A percentile compares a stretch with the other conserved stretches of the same genome.
Evolutionary conservation across 1,140 invertebrate species (phyloP).

Genomic region (Mya arenaria): DNA sequence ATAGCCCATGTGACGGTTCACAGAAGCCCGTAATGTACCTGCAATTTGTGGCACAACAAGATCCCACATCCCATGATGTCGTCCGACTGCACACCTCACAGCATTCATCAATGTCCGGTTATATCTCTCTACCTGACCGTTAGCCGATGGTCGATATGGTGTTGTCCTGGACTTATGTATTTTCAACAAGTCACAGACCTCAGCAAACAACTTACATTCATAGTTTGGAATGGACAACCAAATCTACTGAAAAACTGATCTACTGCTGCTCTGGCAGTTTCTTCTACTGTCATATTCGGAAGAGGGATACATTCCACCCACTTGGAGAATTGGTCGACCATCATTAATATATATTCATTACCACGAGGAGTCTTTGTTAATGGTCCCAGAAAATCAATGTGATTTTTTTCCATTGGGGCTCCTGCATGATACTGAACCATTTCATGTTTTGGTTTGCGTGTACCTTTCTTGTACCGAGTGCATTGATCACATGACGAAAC

Average conservation of each 20-base stretch:
- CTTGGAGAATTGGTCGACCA: slow-evolving; percentile 48
- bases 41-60: background rate
- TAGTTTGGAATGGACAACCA: slow-evolving; percentile 56
- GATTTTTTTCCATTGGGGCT: slow-evolving; percentile 25
- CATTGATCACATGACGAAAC: background rate
- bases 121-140: slow-evolving; percentile 30
- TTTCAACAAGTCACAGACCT: slow-evolving; percentile 49
- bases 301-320: slow-evolving; percentile 39
- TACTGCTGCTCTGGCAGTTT: background rate
- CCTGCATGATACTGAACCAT: slow-evolving; percentile 30
- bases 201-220: slow-evolving; percentile 30
- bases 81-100: slow-evolving; percentile 13
- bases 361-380: slow-evolving; percentile 14
- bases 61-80: background rate
- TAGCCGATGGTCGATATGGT: slow-evolving; percentile 4
- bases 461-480: slow-evolving; percentile 6
- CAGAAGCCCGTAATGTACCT: slow-evolving; percentile 3
- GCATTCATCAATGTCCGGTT: slow-evolving; percentile 56
- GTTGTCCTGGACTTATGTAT: slow-evolving; percentile 62
- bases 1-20: background rate
- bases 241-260: slow-evolving; percentile 30
- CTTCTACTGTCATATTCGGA: slow-evolving; percentile 14
- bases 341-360: slow-evolving; percentile 45
- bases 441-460: background rate
- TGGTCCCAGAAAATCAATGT: slow-evolving; percentile 44